Percentiles rank a stretch among this genome's conserved stretches.
Evolutionary conservation across 2,888 invertebrate genomes (phyloP).

Genomic region (Sthenelais limicola): DNA sequence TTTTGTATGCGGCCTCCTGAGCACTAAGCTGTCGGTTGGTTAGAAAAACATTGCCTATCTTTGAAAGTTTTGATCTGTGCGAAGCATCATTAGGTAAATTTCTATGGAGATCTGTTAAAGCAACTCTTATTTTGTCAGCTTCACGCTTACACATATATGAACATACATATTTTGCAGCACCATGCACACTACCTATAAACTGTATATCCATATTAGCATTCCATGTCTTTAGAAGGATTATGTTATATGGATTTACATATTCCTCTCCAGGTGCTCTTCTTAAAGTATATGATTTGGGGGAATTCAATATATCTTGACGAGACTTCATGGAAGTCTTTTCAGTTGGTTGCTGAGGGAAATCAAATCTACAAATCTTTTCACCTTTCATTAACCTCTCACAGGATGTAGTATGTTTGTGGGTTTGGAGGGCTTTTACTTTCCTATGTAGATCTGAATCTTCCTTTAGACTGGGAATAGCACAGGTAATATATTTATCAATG

Average conservation of each 20-base stretch:
- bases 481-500: slow-evolving; percentile 6
- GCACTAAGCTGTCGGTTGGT: slow-evolving; percentile 16
- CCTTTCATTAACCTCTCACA: not conserved
- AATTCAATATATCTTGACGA: not conserved
- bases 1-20: slow-evolving; percentile 9
- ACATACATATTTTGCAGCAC: slow-evolving; percentile 11
- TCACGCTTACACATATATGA: not conserved
- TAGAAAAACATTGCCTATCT: not conserved
- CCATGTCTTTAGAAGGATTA: not conserved
- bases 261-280: not conserved
- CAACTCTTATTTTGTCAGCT: not conserved
- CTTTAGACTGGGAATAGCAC: not conserved
- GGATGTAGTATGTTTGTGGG: not conserved
- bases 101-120: not conserved
- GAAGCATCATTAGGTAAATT: not conserved
- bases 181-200: slow-evolving; percentile 4
- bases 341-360: not conserved
- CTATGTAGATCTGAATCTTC: not conserved
- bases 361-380: not conserved
- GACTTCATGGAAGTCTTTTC: not conserved
- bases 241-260: slow-evolving; percentile 10
- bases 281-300: not conserved
- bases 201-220: slow-evolving; percentile 28
- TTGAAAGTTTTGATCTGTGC: not conserved
- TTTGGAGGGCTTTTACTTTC: not conserved